Evolutionary conservation across 2,113 vertebrate genomes (phyloP).

Genomic region (Siniperca knerii): DNA sequence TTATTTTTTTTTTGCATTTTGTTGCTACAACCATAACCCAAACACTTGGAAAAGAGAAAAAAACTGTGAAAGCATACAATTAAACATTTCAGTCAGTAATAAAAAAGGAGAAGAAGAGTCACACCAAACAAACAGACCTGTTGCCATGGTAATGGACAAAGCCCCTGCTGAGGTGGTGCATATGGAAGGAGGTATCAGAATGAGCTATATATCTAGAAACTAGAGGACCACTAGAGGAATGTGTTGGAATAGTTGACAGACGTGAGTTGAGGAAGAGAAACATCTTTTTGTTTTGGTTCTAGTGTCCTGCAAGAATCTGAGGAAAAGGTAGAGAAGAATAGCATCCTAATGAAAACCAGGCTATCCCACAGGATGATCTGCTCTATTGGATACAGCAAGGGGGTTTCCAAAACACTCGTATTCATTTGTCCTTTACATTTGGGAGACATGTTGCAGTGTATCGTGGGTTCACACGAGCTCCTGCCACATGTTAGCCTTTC

Average conservation of each 20-base stretch:
- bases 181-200: conserved; percentile 33
- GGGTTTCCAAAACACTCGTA: conserved; percentile 64
- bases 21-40: conserved; percentile 10
- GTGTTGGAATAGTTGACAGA: conserved; percentile 26
- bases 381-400: conserved; percentile 54
- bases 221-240: conserved; percentile 2
- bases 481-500: conserved; percentile 38
- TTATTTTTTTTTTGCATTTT: conserved; percentile 32
- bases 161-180: conserved; percentile 53
- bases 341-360: conserved; percentile 78
- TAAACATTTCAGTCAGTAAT: conserved; percentile 69
- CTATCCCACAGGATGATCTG: conserved; percentile 49
- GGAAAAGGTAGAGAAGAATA: conserved; percentile 61
- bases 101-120: conserved; percentile 56
- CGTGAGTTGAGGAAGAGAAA: conserved; percentile 11
- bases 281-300: conserved; percentile 29
- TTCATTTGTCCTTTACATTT: conserved; percentile 55
- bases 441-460: conserved; percentile 24
- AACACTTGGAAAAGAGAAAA: conserved; percentile 13
- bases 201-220: conserved; percentile 42
- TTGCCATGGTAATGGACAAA: conserved; percentile 61
- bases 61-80: conserved; percentile 65
- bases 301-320: conserved; percentile 56
- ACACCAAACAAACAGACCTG: conserved; percentile 74
- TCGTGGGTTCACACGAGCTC: conserved; percentile 27